phyloP scores from a whole-genome alignment of 2,888 invertebrate species.

The Subacronicta megacephala region DNA sequence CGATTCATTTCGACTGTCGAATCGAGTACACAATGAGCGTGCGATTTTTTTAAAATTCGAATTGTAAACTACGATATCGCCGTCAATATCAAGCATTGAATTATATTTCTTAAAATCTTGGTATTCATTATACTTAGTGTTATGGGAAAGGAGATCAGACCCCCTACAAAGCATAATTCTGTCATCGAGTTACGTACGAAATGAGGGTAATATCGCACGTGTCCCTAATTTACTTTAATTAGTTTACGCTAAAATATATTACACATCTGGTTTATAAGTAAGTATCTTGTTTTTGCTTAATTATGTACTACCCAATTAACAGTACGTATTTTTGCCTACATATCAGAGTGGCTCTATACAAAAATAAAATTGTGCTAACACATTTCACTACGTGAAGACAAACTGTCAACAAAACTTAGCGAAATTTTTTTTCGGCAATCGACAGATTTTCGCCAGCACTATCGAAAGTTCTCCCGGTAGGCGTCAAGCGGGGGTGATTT shows the following conservation, averaged over 20 bases:
- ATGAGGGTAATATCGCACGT: conserved; percentile 42
- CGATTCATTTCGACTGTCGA: conserved; percentile 26
- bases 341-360: too few relatives aligned
- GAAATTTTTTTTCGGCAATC: conserved; percentile 12
- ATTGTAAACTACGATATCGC: too few relatives aligned
- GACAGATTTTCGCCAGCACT: conserved; percentile 51
- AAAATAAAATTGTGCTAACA: not conserved
- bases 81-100: too few relatives aligned
- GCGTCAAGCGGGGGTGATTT: conserved; percentile 77
- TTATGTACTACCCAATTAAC: not conserved
- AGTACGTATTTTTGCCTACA: too few relatives aligned
- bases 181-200: conserved; percentile 30
- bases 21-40: conserved; percentile 19
- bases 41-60: too few relatives aligned
- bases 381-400: not conserved
- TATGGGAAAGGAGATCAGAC: conserved; percentile 4
- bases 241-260: conserved; percentile 36
- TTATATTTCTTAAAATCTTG: too few relatives aligned
- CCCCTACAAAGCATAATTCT: conserved; percentile 41
- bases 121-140: too few relatives aligned
- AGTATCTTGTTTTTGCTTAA: conserved; percentile 5
- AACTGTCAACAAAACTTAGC: not conserved
- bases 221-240: conserved; percentile 33
- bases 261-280: conserved; percentile 32
- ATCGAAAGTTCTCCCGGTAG: conserved; percentile 58